phyloP scores from a whole-genome alignment of 2,888 invertebrate species.

The Ptilodon capucinus region DNA sequence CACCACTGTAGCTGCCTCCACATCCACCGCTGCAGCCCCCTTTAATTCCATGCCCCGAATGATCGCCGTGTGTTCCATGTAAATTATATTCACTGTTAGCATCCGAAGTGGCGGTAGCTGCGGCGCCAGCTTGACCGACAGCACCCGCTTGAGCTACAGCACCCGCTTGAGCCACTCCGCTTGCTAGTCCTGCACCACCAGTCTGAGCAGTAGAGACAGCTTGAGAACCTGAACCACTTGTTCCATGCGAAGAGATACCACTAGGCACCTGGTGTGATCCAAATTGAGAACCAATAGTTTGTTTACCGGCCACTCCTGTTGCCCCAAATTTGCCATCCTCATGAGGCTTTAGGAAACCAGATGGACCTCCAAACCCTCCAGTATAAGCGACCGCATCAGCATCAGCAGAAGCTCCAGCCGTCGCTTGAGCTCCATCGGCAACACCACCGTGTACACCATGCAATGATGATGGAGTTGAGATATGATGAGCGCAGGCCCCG shows the following conservation, averaged over 20 bases:
- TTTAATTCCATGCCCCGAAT: conserved; percentile 25
- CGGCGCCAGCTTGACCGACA: conserved; percentile 44
- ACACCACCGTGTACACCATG: conserved; percentile 6
- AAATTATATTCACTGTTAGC: conserved; percentile 26
- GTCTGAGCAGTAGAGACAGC: conserved; percentile 2
- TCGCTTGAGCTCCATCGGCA: conserved; percentile 15
- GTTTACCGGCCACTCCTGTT: conserved; percentile 10
- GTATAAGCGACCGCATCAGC: conserved; percentile 57
- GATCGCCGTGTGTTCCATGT: conserved; percentile 17
- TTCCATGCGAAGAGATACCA: conserved; percentile 14
- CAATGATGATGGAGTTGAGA: neutral
- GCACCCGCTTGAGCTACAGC: conserved; percentile 41
- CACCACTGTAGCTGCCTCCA: conserved; percentile 28
- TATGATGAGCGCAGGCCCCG: neutral
- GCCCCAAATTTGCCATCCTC: conserved; percentile 50
- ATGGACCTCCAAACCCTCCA: conserved; percentile 73
- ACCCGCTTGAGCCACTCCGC: conserved; percentile 3
- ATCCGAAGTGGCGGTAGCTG: conserved; percentile 43
- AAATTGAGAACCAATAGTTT: conserved; percentile 16
- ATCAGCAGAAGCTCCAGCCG: conserved; percentile 39
- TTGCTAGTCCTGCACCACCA: conserved; percentile 8
- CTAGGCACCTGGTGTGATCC: conserved; percentile 15
- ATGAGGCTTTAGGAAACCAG: conserved; percentile 65
- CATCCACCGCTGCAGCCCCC: conserved; percentile 47
- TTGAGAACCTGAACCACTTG: conserved; percentile 3